Evolutionary conservation across 2,113 vertebrate genomes (phyloP).

Genomic region (Channa argus): DNA sequence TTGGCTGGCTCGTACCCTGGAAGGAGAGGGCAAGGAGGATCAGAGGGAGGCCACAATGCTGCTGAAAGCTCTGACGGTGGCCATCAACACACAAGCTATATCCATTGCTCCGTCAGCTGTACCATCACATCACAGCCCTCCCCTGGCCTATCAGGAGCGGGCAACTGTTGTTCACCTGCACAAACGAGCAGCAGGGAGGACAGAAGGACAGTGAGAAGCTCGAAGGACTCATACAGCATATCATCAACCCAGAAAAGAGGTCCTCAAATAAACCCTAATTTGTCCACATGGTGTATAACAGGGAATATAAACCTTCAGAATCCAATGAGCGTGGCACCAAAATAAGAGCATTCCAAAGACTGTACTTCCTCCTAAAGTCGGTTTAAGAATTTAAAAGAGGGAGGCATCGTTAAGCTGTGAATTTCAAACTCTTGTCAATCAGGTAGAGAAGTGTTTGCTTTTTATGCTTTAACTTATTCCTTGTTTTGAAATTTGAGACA

Average conservation of each 20-base stretch:
- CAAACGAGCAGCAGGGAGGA: constrained; percentile 72
- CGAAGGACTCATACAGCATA: constrained; percentile 1
- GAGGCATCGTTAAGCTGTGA: constrained; percentile 68
- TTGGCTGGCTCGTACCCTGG: constrained; percentile 75
- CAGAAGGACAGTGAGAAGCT: constrained; percentile 57
- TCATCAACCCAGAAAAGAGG: constrained; percentile 32
- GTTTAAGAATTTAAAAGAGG: constrained; percentile 22
- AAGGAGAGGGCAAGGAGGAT: constrained; percentile 72
- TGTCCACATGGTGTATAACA: not conserved
- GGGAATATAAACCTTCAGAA: constrained; percentile 25
- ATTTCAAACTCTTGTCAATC: constrained; percentile 71
- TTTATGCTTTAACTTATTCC: constrained; percentile 78
- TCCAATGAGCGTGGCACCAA: constrained; percentile 75
- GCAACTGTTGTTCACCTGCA: constrained; percentile 82
- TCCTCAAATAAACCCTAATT: constrained; percentile 66
- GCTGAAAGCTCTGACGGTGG: constrained; percentile 52
- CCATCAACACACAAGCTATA: constrained; percentile 34
- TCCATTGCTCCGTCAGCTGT: constrained; percentile 3
- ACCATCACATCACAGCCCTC: constrained; percentile 43
- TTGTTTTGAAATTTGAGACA: constrained; percentile 37
- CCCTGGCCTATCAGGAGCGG: constrained; percentile 70
- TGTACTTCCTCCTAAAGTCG: constrained; percentile 60
- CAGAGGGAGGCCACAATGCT: constrained; percentile 56
- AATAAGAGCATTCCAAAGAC: constrained; percentile 81
- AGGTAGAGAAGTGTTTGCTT: constrained; percentile 69